Evolutionary conservation across 2,888 invertebrate species (phyloP).

Genomic region (Leptinotarsa haldemani): DNA sequence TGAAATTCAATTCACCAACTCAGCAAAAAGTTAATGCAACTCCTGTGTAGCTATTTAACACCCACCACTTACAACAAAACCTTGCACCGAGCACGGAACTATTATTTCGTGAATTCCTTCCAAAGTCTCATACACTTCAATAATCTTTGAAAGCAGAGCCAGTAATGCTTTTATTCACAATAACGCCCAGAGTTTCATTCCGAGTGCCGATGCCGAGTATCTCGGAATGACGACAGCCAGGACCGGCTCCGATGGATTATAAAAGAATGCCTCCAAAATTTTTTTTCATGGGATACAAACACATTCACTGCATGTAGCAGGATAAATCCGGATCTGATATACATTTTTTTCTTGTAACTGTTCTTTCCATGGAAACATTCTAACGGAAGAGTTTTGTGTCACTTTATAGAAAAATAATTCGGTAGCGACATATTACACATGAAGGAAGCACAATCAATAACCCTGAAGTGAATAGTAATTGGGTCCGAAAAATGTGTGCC

Average conservation of each 20-base stretch:
- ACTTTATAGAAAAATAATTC: too few relatives aligned
- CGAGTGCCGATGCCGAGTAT: slow-evolving; percentile 29
- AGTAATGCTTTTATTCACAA: slow-evolving; percentile 44
- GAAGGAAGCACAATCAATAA: too few relatives aligned
- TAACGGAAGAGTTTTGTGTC: too few relatives aligned
- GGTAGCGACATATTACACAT: too few relatives aligned
- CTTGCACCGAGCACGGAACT: slow-evolving; percentile 22
- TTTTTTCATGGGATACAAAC: not conserved
- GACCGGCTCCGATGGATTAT: not conserved
- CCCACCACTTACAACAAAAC: slow-evolving; percentile 23
- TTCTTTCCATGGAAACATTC: too few relatives aligned
- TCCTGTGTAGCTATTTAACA: slow-evolving; percentile 26
- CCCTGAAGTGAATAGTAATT: too few relatives aligned
- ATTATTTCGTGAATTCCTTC: slow-evolving; percentile 27
- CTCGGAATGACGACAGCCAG: slow-evolving; percentile 21
- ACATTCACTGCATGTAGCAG: too few relatives aligned
- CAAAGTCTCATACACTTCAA: slow-evolving; percentile 30
- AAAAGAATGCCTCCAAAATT: not conserved
- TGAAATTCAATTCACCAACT: slow-evolving; percentile 4
- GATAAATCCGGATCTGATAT: too few relatives aligned
- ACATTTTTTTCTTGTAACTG: too few relatives aligned
- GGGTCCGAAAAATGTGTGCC: too few relatives aligned
- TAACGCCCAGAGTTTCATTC: slow-evolving; percentile 32
- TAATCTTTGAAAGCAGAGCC: slow-evolving; percentile 29
- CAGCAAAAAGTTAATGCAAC: slow-evolving; percentile 28